Evolutionary conservation across 2,888 invertebrate genomes (phyloP), one percentile per base, ranked within the genome.

Genomic region (Gari tellinella): DNA sequence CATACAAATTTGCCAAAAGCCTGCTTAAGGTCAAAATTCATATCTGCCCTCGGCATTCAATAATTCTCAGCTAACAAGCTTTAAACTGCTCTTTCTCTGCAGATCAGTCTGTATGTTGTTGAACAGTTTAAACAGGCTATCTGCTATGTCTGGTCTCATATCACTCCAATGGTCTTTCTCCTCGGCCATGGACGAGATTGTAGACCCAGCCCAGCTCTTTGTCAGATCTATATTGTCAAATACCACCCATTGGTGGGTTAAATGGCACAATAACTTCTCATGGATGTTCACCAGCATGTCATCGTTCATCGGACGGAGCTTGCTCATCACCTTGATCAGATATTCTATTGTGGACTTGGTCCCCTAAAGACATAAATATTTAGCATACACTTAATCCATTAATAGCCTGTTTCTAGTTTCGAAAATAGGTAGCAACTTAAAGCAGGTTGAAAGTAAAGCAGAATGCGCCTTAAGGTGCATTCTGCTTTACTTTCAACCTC

Each of bases 291-390:
- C 93, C 84, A 94, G 94, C 72, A 94, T 93, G 69, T 94, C 93
- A 37, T 94, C 93, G 2, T 94, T 93, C 66, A 95, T 92, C 0
- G 95, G 95, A 43, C 94, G 94, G 2, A 96, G 92, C 63, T 95
- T 94, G 8, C 94, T 94, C 37, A 95, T 91, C 88, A 96, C 95
- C 74, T 95, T 94, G 12, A 95, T 91, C 8, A 96, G 88, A 89
- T 96, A 96, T 89, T 96, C 96, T n/a, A 95, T 87, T 0, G 95
- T 93, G 87, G 94, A 95, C 68, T 94, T 93, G 76, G 94, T 94
- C 84, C 94, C 95, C 95, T 95, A 64, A 14, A 67, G n/a, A n/a
- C n/a, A n/a, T n/a, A n/a, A n/a, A n/a, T n/a, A n/a, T n/a, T n/a
- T n/a, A n/a, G n/a, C n/a, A n/a, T n/a, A n/a, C n/a, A n/a, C n/a